Evolutionary conservation across 2,888 invertebrate species (phyloP).

Genomic region (Aelia acuminata): DNA sequence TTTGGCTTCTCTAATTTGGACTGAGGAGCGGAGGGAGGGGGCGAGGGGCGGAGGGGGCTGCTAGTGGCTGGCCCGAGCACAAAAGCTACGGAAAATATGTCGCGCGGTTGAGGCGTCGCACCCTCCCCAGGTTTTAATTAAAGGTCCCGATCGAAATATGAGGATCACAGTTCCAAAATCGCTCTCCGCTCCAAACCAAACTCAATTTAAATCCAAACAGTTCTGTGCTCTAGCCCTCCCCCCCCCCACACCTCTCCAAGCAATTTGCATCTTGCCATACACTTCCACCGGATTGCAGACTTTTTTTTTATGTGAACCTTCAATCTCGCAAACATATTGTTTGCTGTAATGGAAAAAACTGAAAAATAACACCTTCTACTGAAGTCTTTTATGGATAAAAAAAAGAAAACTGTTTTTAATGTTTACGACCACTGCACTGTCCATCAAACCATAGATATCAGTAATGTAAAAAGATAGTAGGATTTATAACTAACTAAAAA

Average conservation of each 20-base stretch:
- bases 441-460: too few relatives aligned
- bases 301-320: not conserved
- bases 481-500: too few relatives aligned
- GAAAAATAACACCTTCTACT: too few relatives aligned
- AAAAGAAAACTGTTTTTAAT: too few relatives aligned
- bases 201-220: conserved; percentile 31
- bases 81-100: conserved; percentile 42
- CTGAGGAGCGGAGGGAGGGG: too few relatives aligned
- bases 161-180: not conserved
- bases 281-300: not conserved
- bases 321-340: too few relatives aligned
- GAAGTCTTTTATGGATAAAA: too few relatives aligned
- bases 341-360: too few relatives aligned
- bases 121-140: conserved; percentile 24
- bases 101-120: not conserved
- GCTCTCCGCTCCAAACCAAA: not conserved
- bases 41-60: not conserved
- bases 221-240: not conserved
- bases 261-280: not conserved
- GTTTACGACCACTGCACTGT: too few relatives aligned
- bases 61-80: not conserved
- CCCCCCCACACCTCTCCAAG: too few relatives aligned
- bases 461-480: too few relatives aligned
- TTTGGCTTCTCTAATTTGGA: conserved; percentile 43
- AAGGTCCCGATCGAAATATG: conserved; percentile 43